Evolutionary conservation across 2,113 vertebrate genomes (phyloP), one percentile per base, ranked within the genome.

Genomic region (Peromyscus maniculatus): DNA sequence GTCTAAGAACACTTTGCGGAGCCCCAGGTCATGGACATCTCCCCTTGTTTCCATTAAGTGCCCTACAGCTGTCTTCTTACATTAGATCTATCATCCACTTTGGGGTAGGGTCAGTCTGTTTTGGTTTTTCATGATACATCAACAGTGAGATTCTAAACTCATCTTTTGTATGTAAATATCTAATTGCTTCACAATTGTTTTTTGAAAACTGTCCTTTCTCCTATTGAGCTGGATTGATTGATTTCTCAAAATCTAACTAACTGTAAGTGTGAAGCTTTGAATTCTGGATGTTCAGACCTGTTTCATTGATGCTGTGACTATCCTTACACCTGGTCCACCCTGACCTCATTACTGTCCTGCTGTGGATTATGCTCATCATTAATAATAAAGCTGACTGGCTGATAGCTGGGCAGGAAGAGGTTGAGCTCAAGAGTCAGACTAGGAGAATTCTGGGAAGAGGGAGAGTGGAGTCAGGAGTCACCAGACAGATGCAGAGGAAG

Each of bases 61-160:
- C 24, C 91, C 52, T 57, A 6, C n/a, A 62, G 43, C 57, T 72
- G 66, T 75, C 49, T 91, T 82, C 31, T 78, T 84, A 72, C 7
- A 74, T 36, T 91, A 89, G 93, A 21, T 16, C 21, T 55, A 84
- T 69, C 36, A 52, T 55, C 17, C 49, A 94, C 87, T n/a, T 93
- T 86, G 36, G 43, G 64, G 17, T 5, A 11, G 8, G 33, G 36
- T 82, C 10, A 59, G 46, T 57, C 77, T 93, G 64, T 26, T 79
- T 79, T 67, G 19, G 67, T 91, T 89, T 33, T 88, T 86, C 39
- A 24, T 69, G 28, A 3, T 84, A 17, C 49, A 87, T 15, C 59
- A 31, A 89, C 67, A 36, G 1, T 36, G 77, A 66, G 52, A 92
- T 82, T 82, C 72, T 94, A 90, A 95, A 84, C 52, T 83, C 15